Conservation (phyloP, 2,888 invertebrate genomes). For the Tetrapedia diversipes region DNA sequence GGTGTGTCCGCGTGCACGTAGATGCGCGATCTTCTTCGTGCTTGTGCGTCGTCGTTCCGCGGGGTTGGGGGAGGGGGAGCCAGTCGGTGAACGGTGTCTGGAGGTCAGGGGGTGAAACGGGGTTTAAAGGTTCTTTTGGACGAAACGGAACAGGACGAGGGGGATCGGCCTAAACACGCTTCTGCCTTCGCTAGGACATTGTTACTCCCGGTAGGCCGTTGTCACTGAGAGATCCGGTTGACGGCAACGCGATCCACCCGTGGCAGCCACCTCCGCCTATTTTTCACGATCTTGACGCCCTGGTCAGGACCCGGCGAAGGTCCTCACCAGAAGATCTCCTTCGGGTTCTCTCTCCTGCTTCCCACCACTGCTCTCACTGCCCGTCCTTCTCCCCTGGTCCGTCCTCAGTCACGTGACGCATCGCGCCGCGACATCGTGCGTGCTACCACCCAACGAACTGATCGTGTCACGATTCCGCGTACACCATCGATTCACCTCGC, state of each 20-base stretch:
- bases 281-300: conserved; percentile 55
- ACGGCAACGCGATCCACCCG: conserved; percentile 60
- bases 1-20: conserved; percentile 23
- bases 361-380: not conserved
- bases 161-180: conserved; percentile 74
- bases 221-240: conserved; percentile 59
- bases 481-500: conserved; percentile 62
- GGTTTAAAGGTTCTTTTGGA: conserved; percentile 62
- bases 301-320: conserved; percentile 41
- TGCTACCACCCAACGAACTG: conserved; percentile 49
- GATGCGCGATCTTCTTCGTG: conserved; percentile 24
- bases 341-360: conserved; percentile 12
- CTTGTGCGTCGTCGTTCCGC: conserved; percentile 32
- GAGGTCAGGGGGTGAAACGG: conserved; percentile 29
- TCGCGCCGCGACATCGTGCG: conserved; percentile 59
- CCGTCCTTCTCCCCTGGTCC: conserved; percentile 10
- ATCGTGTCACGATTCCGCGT: conserved; percentile 67
- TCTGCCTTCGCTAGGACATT: conserved; percentile 81
- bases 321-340: conserved; percentile 31
- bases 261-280: conserved; percentile 68
- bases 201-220: conserved; percentile 66
- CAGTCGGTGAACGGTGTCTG: conserved; percentile 31
- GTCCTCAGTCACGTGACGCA: conserved; percentile 65
- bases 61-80: too few species aligned
- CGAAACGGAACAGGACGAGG: conserved; percentile 73